Percentiles rank a stretch among this genome's conserved stretches.
Evolutionary conservation across 2,113 vertebrate species (phyloP).

Genomic region (Coracopsis vasa): DNA sequence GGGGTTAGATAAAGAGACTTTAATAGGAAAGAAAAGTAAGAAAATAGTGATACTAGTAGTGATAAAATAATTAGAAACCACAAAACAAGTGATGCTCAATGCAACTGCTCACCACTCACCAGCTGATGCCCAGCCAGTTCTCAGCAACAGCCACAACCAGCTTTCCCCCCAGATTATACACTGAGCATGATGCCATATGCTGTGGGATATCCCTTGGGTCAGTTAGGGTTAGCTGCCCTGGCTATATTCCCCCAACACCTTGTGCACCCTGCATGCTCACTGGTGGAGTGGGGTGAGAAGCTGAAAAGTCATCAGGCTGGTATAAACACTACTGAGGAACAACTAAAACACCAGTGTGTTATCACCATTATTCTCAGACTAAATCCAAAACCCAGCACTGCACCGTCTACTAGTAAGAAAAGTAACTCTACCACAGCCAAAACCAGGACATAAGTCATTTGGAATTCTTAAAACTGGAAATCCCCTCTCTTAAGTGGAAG

Average conservation of each 20-base stretch:
- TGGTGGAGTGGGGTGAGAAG: neutral
- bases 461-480: neutral
- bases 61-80: neutral
- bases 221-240: neutral
- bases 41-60: neutral
- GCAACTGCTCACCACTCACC: neutral
- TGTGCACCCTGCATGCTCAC: neutral
- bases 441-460: neutral
- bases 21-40: neutral
- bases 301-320: neutral
- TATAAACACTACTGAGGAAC: neutral
- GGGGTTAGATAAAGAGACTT: neutral
- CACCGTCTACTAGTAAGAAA: neutral
- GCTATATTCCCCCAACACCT: neutral
- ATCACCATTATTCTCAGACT: neutral
- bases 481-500: neutral
- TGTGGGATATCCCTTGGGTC: neutral
- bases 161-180: neutral
- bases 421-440: neutral
- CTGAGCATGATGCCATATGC: neutral
- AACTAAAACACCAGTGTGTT: neutral
- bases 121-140: neutral
- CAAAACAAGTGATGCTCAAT: neutral
- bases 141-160: neutral
- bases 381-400: neutral